Evolutionary conservation across 2,888 invertebrate genomes (phyloP), one percentile per base, ranked within the genome.

Genomic region (Cactoblastis cactorum): DNA sequence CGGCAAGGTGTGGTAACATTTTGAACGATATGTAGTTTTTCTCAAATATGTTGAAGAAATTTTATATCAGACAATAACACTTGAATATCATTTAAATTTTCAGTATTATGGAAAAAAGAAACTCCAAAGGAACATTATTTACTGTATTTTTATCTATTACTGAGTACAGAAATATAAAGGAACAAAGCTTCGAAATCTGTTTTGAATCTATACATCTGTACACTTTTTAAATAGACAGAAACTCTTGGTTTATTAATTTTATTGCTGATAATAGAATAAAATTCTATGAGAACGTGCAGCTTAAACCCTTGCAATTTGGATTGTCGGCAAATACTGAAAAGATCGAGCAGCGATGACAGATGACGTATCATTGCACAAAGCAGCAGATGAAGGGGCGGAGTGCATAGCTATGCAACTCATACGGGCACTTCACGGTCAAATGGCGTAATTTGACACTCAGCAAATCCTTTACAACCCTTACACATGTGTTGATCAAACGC

Each of bases 351-450:
- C 69, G 69, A 63, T 67, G 74, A 75, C 88, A 85, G 84, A 86
- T 87, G 87, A 88, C 80, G 73, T 83, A 82, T 77, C 72, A 63
- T 88, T 86, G 83, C 83, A 85, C 87, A 88, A 88, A 80, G 67
- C 73, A 67, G 63, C 61, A 69, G 70, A 76, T 80, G 74, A 80
- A 84, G 82, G 87, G 86, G 83, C 85, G 77, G 75, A 83, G 74
- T 85, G 86, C 84, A 86, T 76, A 71, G 80, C 81, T 61, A 78
- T 87, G 88, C 85, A 83, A 86, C 80, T 77, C 75, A 88, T 88
- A 87, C 81, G 88, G 88, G 88, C 72, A 85, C 77, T 85, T 68
- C 64, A 78, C 76, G 77, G 77, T 74, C 77, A 80, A 75, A 76
- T 70, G 63, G 62, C 69, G 87, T 75, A 87, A 88, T 71, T 71